Evolutionary conservation across 2,888 invertebrate genomes (phyloP), one percentile per base, ranked within the genome.

Genomic region (Nephrocerus scutellatus): DNA sequence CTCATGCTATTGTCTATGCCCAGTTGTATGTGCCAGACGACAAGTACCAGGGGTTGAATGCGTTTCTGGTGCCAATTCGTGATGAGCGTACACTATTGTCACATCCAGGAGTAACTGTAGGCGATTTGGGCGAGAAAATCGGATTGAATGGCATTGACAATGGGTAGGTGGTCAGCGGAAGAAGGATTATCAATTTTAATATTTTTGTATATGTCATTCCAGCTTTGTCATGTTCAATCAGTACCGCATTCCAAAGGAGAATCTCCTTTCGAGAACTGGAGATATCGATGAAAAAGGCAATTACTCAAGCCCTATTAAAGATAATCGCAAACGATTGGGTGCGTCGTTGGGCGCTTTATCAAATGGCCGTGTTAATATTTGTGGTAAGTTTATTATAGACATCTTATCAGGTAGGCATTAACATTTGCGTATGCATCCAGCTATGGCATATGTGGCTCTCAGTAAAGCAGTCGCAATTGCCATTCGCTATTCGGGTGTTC

Each of bases 131-230:
- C 1, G 85, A 86, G 63, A 96, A 96, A 70, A 73, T 88, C 26
- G 93, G 88, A 0, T 73, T 91, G 7, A 90, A 95, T 66, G 93
- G 91, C 3, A 68, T 95, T 25, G 96, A 96, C 63, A 96, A 96
- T 71, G 96, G 96, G 85, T 87, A 47, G 47, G 52, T 44, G 2
- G 1, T 6, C n/a, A 16, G 8, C 10, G 3, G 12, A 22, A 30
- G 9, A 24, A 20, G 13, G 22, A 9, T n/a, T 2, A 20, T 5
- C 10, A 9, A 25, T 29, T 7, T 5, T 3, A 5, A 13, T n/a
- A 20, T 30, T 18, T 14, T 22, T 14, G n/a, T 10, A 20, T 13
- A 25, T 6, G 7, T 25, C 13, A 26, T 6, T 3, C 0, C 51
- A 80, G 82, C 10, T 84, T 84, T 58, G 69, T 84, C 0, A 77